Evolutionary conservation across 2,888 invertebrate species (phyloP).

Genomic region (Scaptomyza polygonia): DNA sequence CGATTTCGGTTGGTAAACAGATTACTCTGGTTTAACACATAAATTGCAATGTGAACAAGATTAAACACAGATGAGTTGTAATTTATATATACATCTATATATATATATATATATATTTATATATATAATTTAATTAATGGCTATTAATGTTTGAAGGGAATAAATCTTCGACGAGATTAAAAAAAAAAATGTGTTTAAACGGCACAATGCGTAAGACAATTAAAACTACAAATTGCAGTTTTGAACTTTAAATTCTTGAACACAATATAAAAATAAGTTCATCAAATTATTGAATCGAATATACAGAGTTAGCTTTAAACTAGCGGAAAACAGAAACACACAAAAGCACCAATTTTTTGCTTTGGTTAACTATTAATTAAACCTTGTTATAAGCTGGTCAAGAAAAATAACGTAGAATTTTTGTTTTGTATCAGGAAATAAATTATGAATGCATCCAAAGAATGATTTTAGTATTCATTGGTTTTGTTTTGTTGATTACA

Average conservation of each 20-base stretch:
- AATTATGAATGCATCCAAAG: conserved; percentile 32
- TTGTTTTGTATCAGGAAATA: conserved; percentile 17
- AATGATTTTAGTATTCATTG: conserved; percentile 33
- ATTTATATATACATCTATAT: neutral
- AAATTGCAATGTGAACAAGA: neutral
- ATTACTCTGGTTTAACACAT: neutral
- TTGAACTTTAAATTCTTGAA: too few relatives aligned
- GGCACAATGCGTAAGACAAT: too few relatives aligned
- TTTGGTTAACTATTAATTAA: conserved; percentile 3
- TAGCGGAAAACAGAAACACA: too few relatives aligned
- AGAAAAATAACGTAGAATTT: neutral
- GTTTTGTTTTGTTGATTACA: conserved; percentile 59
- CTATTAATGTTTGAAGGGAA: neutral
- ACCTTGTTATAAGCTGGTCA: neutral
- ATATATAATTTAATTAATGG: too few relatives aligned
- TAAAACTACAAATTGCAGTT: too few relatives aligned
- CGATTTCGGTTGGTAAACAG: conserved; percentile 19
- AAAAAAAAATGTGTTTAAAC: too few relatives aligned
- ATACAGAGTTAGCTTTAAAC: too few relatives aligned
- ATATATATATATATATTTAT: too few relatives aligned
- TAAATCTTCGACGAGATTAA: neutral
- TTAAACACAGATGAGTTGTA: neutral
- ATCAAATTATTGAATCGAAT: too few relatives aligned
- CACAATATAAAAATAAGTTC: too few relatives aligned
- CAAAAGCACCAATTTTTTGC: neutral